phyloP scores from a whole-genome alignment of 2,113 vertebrate genomes.

The Ptychochromis oligacanthus region DNA sequence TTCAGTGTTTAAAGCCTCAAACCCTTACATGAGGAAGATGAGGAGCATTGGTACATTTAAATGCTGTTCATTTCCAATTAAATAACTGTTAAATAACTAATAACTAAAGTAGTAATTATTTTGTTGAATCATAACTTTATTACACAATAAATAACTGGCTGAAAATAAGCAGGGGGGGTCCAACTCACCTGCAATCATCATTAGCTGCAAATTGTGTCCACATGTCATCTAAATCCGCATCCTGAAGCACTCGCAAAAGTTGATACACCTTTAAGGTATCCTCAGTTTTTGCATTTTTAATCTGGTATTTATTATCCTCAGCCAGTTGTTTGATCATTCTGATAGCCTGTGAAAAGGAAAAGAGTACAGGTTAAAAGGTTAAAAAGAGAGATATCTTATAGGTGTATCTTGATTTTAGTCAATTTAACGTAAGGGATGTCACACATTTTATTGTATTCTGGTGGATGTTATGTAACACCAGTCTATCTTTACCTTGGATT shows the following conservation, averaged over 20 bases:
- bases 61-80: not conserved
- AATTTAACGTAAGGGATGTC: not conserved
- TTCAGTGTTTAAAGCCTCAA: no score
- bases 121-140: not conserved
- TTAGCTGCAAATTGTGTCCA: constrained; percentile 76
- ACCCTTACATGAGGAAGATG: no score
- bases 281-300: constrained; percentile 74
- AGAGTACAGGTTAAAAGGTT: not conserved
- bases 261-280: constrained; percentile 80
- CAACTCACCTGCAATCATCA: constrained; percentile 71
- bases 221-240: constrained; percentile 72
- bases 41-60: no score
- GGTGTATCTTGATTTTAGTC: not conserved
- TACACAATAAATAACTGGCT: no score
- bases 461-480: not conserved
- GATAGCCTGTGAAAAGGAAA: constrained; percentile 72
- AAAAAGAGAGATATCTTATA: not conserved
- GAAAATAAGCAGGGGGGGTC: no score
- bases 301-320: constrained; percentile 72
- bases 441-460: not conserved
- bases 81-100: not conserved
- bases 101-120: not conserved
- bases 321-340: constrained; percentile 81
- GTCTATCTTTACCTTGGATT: constrained; percentile 72
- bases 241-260: constrained; percentile 63